Base-by-base conservation (phyloP, 2,797 vertebrate species). In the Typhlichthys subterraneus region DNA sequence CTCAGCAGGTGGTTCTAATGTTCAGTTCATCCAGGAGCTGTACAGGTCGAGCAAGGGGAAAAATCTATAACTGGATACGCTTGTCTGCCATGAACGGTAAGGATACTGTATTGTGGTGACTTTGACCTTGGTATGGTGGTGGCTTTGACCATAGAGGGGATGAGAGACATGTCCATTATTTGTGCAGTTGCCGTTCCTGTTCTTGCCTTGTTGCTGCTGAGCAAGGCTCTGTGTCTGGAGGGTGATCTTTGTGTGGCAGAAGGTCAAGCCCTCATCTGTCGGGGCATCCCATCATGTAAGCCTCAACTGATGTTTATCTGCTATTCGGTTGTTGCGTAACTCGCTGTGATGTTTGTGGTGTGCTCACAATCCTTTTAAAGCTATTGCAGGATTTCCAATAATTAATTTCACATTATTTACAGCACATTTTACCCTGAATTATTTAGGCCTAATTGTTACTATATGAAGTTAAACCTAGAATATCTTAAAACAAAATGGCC, bases 11-110 rank as follows among this genome's bases (percentile, higher is more conserved):
- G 7, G 62, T 71, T 81, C 61, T 61, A 74, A 61, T 77, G 61
- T 11, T 12, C 45, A 46, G 29, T 56, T 15, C 46, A 10, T 48
- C 46, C 11, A 48, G 3, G 46, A 48, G 46, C 10, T 2, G 46
- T n/a, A 48, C 11, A 48, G 13, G 46, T 48, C 5, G 33, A 38
- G 33, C 33, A 23, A 23, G 23, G 23, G 23, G 23, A 19, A 19
- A 5, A 19, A 23, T 57, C 33, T 45, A 13, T 19, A 45, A 23
- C 47, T 38, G 11, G 38, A 19, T 53, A 46, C 49, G 57, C 11
- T 15, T 8, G 2, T 49, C 58, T 64, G 65, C 13, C 49, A 91
- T 92, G 90, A 83, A 53, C 8, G 77, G 91, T 93, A 61, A 89
- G 88, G 63, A 19, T 5, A 4, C 1, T 45, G 4, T 55, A n/a